Conservation (phyloP, 2,888 invertebrate species). For the Tetheella fluctuosa region DNA sequence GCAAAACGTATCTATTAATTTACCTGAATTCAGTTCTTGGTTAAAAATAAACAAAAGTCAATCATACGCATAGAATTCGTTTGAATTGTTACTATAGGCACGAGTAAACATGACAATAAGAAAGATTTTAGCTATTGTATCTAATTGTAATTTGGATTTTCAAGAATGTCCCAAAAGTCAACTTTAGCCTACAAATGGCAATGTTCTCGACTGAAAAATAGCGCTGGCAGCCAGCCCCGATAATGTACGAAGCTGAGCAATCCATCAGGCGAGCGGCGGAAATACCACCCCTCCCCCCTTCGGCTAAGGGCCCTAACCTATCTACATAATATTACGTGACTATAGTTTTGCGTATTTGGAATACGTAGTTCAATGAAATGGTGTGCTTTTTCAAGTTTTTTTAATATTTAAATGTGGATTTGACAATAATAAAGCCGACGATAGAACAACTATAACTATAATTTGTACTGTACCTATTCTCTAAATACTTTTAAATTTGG, state of each 20-base stretch:
- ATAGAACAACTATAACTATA: no score
- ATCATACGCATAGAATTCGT: no score
- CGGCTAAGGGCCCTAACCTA: conserved; percentile 33
- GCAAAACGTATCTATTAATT: background rate
- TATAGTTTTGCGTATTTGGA: background rate
- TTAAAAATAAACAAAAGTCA: no score
- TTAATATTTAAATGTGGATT: no score
- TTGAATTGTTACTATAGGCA: no score
- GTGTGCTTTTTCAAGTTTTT: no score
- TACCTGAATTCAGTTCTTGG: background rate
- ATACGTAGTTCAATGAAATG: background rate
- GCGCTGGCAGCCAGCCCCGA: conserved; percentile 57
- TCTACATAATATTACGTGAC: background rate
- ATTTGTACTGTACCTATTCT: no score
- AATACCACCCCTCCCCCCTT: conserved; percentile 35
- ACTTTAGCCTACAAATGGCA: conserved; percentile 54
- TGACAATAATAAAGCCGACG: no score
- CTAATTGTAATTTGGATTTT: no score
- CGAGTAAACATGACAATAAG: no score
- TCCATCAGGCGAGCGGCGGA: conserved; percentile 55
- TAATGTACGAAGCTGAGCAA: conserved; percentile 66
- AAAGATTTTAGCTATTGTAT: no score
- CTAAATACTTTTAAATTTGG: no score
- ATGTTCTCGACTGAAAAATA: conserved; percentile 66
- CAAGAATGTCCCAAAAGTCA: conserved; percentile 38